Percentiles rank a stretch among this genome's conserved stretches.
Conservation (phyloP, 2,797 vertebrate species). For the Halcyon smyrnensis region DNA sequence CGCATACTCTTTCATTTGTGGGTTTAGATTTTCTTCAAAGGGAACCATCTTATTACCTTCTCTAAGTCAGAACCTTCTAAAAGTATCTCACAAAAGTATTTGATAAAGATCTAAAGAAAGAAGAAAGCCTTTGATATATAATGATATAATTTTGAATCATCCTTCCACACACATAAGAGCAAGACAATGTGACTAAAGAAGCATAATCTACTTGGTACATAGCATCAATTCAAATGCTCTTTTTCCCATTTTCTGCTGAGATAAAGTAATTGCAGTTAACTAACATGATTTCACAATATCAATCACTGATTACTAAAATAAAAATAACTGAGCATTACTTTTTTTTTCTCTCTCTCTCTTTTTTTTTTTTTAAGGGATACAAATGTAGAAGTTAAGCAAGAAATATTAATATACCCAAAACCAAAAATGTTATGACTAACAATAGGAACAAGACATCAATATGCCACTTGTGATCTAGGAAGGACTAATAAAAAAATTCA, state of each 20-base stretch:
- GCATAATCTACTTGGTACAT: background rate
- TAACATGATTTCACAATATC: background rate
- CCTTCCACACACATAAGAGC: background rate
- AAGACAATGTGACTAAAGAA: slow-evolving; percentile 35
- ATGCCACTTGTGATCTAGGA: background rate
- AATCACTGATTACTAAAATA: background rate
- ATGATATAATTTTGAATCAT: slow-evolving; percentile 57
- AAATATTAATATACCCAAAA: background rate
- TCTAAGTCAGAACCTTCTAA: slow-evolving; percentile 34
- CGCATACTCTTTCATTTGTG: slow-evolving; percentile 40
- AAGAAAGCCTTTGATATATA: slow-evolving; percentile 54
- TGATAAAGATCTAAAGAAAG: slow-evolving; percentile 65
- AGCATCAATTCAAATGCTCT: background rate
- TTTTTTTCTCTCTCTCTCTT: background rate
- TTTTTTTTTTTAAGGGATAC: background rate
- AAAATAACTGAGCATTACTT: background rate
- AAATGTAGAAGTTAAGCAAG: background rate
- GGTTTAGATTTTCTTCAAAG: slow-evolving; percentile 68
- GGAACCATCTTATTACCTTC: slow-evolving; percentile 34
- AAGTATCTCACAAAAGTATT: slow-evolving; percentile 51
- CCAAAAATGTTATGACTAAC: background rate
- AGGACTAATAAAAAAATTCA: background rate
- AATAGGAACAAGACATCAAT: background rate
- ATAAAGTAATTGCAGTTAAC: background rate
- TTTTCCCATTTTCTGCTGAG: background rate